phyloP scores from a whole-genome alignment of 2,113 vertebrate species.

The Psophia crepitans region DNA sequence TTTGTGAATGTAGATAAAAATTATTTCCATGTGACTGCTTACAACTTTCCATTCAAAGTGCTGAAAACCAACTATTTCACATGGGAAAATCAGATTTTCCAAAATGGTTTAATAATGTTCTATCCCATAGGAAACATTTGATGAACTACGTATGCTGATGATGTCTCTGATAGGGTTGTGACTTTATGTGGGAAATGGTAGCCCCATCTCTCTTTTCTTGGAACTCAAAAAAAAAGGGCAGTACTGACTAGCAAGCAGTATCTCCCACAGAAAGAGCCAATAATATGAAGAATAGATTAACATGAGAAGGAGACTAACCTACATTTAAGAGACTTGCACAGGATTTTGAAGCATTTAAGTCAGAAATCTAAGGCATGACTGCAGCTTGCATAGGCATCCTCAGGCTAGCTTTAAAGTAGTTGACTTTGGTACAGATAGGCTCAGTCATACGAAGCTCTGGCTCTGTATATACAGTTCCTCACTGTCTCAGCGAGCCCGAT shows the following conservation, averaged over 20 bases:
- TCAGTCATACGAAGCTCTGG: background rate
- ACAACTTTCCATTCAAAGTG: background rate
- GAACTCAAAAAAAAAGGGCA: background rate
- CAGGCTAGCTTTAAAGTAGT: background rate
- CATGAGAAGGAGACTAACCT: background rate
- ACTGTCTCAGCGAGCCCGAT: background rate
- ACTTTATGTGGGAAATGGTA: background rate
- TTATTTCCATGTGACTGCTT: background rate
- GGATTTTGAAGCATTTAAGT: background rate
- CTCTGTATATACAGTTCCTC: accelerated
- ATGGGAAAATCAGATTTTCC: background rate
- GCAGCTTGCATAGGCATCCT: background rate
- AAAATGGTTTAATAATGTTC: background rate
- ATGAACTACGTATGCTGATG: background rate
- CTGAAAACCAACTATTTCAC: background rate
- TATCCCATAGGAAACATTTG: background rate
- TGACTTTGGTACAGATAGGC: background rate
- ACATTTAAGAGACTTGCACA: background rate
- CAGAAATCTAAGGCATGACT: background rate
- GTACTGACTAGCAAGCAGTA: background rate
- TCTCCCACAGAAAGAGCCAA: background rate
- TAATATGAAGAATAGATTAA: background rate
- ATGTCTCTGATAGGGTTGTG: background rate
- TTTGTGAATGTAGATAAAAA: background rate
- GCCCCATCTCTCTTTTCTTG: background rate